Evolutionary conservation across 2,888 invertebrate species (phyloP).

Genomic region (Rhagonycha fulva): DNA sequence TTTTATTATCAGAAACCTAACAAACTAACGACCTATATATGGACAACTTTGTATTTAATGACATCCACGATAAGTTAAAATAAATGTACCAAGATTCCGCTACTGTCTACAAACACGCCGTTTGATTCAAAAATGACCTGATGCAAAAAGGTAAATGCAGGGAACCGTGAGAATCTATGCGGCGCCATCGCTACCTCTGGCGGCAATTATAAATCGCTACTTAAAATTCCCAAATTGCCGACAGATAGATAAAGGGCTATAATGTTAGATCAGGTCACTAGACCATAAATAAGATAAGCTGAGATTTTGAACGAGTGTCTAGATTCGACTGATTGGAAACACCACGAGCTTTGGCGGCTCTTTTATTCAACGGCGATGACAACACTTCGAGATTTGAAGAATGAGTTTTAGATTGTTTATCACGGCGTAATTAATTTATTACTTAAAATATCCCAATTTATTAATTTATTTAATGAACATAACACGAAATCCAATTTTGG

Average conservation of each 20-base stretch:
- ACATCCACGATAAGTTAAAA: slow-evolving; percentile 51
- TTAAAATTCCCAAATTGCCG: slow-evolving; percentile 52
- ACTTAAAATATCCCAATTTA: slow-evolving; percentile 25
- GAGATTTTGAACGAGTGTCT: slow-evolving; percentile 52
- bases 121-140: slow-evolving; percentile 34
- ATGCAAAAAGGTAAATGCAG: slow-evolving; percentile 26
- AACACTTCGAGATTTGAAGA: slow-evolving; percentile 45
- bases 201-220: slow-evolving; percentile 53
- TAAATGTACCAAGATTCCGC: slow-evolving; percentile 54
- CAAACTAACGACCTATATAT: slow-evolving; percentile 49
- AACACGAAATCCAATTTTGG: not conserved
- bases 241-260: slow-evolving; percentile 47
- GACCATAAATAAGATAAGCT: slow-evolving; percentile 54
- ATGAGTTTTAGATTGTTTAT: slow-evolving; percentile 46
- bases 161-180: slow-evolving; percentile 46
- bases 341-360: slow-evolving; percentile 43
- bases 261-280: slow-evolving; percentile 50
- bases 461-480: not conserved
- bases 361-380: slow-evolving; percentile 46
- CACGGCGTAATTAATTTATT: slow-evolving; percentile 32
- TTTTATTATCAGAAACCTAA: slow-evolving; percentile 44
- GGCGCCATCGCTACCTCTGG: slow-evolving; percentile 44
- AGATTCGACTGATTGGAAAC: slow-evolving; percentile 51
- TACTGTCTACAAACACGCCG: slow-evolving; percentile 50
- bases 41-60: slow-evolving; percentile 52